These are phyloP conservation scores for Mesochorus sp. DNA, from an alignment of 2,888 invertebrate species.

Conservation along the genomic window DNA sequence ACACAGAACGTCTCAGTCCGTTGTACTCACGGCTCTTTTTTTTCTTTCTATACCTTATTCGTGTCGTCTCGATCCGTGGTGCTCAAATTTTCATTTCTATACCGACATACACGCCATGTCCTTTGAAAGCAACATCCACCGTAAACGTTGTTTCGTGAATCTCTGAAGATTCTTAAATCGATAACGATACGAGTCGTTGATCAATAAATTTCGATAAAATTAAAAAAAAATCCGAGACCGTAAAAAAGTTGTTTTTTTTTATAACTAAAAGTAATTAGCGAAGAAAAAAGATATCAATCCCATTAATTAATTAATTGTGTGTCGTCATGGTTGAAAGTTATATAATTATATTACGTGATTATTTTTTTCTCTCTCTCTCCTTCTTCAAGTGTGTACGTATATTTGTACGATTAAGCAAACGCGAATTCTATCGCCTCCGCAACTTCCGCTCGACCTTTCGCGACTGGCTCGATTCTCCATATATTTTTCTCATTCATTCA, in stretches of 20 bases:
- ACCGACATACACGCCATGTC: no score
- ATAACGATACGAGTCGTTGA: no score
- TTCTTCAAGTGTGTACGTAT: conserved; percentile 14
- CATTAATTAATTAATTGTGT: no score
- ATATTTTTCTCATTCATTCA: conserved; percentile 22
- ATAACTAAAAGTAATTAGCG: not conserved
- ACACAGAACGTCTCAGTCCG: conserved; percentile 19
- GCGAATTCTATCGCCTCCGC: conserved; percentile 57
- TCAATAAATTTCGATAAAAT: no score
- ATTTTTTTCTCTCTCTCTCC: conserved; percentile 8
- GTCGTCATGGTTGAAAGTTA: not conserved
- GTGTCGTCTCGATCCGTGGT: conserved; percentile 58
- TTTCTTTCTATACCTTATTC: conserved; percentile 21
- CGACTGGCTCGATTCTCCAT: conserved; percentile 43
- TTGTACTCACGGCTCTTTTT: conserved; percentile 36
- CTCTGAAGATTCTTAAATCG: no score
- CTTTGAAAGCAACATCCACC: no score
- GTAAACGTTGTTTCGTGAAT: no score
- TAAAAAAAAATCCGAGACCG: no score
- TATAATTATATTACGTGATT: conserved; percentile 23
- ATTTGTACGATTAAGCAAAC: conserved; percentile 53
- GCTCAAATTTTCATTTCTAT: conserved; percentile 55
- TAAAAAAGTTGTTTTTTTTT: not conserved
- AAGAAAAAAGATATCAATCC: not conserved
- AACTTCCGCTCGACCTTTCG: conserved; percentile 63